A percentile compares a stretch with the other conserved stretches of the same genome.
phyloP scores from a whole-genome alignment of 2,888 invertebrate species.

The Lepas anatifera region DNA sequence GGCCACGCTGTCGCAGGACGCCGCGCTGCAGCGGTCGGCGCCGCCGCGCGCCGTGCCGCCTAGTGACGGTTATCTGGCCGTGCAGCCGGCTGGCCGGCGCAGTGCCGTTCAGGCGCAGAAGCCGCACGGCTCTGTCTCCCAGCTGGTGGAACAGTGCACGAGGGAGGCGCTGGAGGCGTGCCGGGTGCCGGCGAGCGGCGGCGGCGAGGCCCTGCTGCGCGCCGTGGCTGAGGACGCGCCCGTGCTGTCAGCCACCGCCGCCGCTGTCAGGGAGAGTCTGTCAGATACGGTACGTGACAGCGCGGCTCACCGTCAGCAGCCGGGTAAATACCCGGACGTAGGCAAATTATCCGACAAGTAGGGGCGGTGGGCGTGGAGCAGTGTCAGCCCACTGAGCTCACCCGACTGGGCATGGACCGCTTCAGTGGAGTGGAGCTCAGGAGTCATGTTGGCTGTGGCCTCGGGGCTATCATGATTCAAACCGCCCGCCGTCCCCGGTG shows the following conservation, averaged over 20 bases:
- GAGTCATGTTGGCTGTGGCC: too few relatives aligned
- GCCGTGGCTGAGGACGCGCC: background rate
- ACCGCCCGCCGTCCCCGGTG: too few relatives aligned
- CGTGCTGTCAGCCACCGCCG: background rate
- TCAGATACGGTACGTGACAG: background rate
- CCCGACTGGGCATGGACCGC: too few relatives aligned
- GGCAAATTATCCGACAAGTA: background rate
- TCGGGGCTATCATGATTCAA: too few relatives aligned
- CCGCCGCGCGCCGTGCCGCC: constrained; percentile 44
- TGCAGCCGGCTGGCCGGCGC: constrained; percentile 78
- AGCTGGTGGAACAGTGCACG: constrained; percentile 15
- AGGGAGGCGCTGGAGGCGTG: background rate
- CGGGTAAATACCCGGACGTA: background rate
- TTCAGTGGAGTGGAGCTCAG: too few relatives aligned
- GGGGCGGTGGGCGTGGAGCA: too few relatives aligned
- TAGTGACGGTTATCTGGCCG: constrained; percentile 80
- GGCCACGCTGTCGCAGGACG: constrained; percentile 71
- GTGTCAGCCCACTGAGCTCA: too few relatives aligned
- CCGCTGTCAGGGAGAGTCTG: background rate
- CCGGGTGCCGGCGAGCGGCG: background rate
- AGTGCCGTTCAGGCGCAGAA: constrained; percentile 48
- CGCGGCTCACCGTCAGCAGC: background rate
- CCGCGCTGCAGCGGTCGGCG: constrained; percentile 50
- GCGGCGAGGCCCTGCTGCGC: background rate
- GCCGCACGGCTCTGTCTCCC: constrained; percentile 28